Evolutionary conservation across 2,113 vertebrate genomes (phyloP), one percentile per base, ranked within the genome.

Genomic region (Syngnathus typhle): DNA sequence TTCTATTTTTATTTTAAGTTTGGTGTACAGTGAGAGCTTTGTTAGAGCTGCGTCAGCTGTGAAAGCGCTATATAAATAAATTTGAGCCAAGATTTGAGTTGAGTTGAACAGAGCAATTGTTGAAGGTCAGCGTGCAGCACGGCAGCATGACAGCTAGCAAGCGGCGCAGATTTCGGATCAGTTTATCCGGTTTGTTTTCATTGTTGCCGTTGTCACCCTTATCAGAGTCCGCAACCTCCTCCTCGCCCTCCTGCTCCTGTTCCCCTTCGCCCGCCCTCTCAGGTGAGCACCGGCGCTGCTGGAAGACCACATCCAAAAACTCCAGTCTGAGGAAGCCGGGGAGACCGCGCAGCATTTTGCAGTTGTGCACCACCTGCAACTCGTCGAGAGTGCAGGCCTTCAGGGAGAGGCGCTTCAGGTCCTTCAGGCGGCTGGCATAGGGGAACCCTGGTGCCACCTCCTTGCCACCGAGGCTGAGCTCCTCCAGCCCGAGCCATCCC

Each of bases 401-500:
- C 47, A 92, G 81, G 12, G 82, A 85, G 68, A 92, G 75, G 38
- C 65, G 61, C 64, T 84, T 90, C 70, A 92, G 77, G 69, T 91
- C 89, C 9, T 80, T 88, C 46, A 92, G 78, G 5, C 88, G 88
- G 58, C 87, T 87, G 52, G 88, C 86, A 18, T 87, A 90, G 10
- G 91, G 84, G 65, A 92, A 67, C 1, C 91, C 91, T 0, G 89
- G 89, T 3, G 74, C 83, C 23, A 92, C 91, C 69, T 91, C 91
- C 62, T 88, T 88, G 9, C 90, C 91, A 1, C 91, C 91, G 1
- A 92, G 78, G 23, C 87, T 84, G 60, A 92, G 83, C 32, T 88
- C 87, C 73, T 90, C 83, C 21, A 92, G 73, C 4, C 90, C 91
- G 0, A 85, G 81, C 91, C 91, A 92, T 21, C 91, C 91, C 8